These are phyloP conservation scores for Plutella xylostella DNA, from an alignment of 2,888 invertebrate species.

Conservation along the genomic window DNA sequence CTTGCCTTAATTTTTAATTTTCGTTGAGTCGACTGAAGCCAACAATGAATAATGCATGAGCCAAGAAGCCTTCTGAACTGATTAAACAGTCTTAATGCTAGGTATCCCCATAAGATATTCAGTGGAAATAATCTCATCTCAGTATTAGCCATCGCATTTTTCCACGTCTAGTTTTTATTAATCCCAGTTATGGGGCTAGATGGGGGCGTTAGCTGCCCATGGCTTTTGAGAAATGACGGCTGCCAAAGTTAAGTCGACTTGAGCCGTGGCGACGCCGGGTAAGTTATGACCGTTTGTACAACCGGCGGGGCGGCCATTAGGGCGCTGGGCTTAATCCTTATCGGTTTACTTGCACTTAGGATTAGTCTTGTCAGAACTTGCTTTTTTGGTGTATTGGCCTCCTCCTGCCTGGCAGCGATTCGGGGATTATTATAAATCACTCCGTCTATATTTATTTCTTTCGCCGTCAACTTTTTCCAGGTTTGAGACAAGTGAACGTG, in stretches of 20 bases:
- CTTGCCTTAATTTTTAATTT: neutral
- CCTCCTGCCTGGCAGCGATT: constrained; percentile 58
- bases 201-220: constrained; percentile 49
- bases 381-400: constrained; percentile 57
- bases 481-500: too few species aligned
- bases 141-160: constrained; percentile 44
- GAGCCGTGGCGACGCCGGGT: constrained; percentile 59
- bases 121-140: constrained; percentile 25
- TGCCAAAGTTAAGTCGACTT: constrained; percentile 68
- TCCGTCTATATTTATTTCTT: too few species aligned
- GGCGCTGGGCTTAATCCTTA: constrained; percentile 60
- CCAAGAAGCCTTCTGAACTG: neutral
- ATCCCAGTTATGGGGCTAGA: constrained; percentile 39
- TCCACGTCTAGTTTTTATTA: constrained; percentile 66
- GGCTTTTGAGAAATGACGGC: constrained; percentile 69
- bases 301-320: constrained; percentile 65
- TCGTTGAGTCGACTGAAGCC: neutral
- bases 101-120: too few species aligned
- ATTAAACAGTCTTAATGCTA: too few species aligned
- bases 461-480: too few species aligned
- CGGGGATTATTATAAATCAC: constrained; percentile 34
- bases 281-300: constrained; percentile 67
- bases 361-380: constrained; percentile 65
- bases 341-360: constrained; percentile 68
- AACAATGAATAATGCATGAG: neutral